Conservation (phyloP, 2,888 invertebrate species). For the Dusona sp. region DNA sequence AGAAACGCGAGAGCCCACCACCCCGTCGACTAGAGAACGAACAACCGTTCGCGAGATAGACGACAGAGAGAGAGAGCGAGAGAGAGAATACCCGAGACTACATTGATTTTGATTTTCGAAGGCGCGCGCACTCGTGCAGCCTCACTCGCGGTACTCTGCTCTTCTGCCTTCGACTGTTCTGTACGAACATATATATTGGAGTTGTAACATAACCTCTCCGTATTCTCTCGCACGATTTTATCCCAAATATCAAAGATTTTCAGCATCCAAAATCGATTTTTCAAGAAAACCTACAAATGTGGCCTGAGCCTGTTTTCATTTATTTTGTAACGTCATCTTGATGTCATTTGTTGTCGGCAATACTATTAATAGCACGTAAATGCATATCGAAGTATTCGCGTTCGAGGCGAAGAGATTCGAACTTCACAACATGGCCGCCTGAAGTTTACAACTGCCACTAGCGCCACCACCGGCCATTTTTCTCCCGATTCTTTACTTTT, state of each 20-base stretch:
- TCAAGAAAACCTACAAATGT: not conserved
- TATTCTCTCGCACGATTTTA: not conserved
- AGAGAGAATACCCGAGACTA: slow-evolving; percentile 73
- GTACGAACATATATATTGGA: slow-evolving; percentile 9
- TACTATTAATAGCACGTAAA: not conserved
- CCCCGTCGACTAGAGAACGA: slow-evolving; percentile 37
- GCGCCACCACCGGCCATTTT: not conserved
- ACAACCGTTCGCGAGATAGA: slow-evolving; percentile 42
- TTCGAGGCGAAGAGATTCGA: not conserved
- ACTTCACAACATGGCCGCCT: slow-evolving; percentile 25
- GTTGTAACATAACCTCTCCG: slow-evolving; percentile 15
- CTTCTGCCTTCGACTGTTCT: slow-evolving; percentile 19
- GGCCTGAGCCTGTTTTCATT: slow-evolving; percentile 70
- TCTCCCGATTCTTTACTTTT: not conserved
- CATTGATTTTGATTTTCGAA: slow-evolving; percentile 83
- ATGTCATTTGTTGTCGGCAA: slow-evolving; percentile 16
- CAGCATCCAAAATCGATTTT: slow-evolving; percentile 1
- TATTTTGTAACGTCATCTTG: slow-evolving; percentile 67
- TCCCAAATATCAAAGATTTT: slow-evolving; percentile 9
- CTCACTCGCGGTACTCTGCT: slow-evolving; percentile 58
- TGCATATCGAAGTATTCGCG: not conserved
- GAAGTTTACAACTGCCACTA: not conserved
- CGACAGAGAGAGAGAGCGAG: slow-evolving; percentile 58
- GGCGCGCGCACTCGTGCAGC: slow-evolving; percentile 74
- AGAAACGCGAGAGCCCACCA: slow-evolving; percentile 52